A percentile compares a stretch with the other conserved stretches of the same genome.
Conservation (phyloP, 2,888 invertebrate species). For the Cordilura impudica region DNA sequence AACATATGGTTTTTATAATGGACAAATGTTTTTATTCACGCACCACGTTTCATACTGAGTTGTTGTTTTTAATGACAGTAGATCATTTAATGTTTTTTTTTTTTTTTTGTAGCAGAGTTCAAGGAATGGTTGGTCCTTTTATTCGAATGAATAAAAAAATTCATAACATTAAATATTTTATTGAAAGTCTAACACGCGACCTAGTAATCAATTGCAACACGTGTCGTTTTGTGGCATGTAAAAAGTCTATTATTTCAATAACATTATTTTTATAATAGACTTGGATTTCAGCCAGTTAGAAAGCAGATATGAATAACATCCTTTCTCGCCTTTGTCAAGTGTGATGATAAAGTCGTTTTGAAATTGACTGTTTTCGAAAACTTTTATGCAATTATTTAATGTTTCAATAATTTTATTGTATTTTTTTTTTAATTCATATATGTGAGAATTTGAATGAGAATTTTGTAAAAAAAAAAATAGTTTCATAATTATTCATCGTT, state of each 20-base stretch:
- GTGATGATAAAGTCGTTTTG: constrained; percentile 11
- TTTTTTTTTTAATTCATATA: background rate
- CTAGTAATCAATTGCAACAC: constrained; percentile 41
- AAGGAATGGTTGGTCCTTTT: background rate
- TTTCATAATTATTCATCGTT: background rate
- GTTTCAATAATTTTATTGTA: constrained; percentile 9
- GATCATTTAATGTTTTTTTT: constrained; percentile 17
- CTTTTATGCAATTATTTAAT: constrained; percentile 4
- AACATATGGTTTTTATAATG: no score
- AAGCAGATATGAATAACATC: background rate
- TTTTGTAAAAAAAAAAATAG: background rate
- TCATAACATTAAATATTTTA: background rate
- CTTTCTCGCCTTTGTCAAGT: background rate
- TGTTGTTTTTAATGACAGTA: background rate
- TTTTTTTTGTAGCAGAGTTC: background rate
- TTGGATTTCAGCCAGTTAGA: background rate
- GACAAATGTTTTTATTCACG: constrained; percentile 10
- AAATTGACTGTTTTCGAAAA: background rate
- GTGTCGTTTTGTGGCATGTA: constrained; percentile 46
- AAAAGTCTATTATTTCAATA: constrained; percentile 28
- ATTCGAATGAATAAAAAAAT: background rate
- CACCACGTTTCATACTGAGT: background rate
- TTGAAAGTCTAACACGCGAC: constrained; percentile 43
- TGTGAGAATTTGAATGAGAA: background rate
- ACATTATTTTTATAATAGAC: constrained; percentile 30